phyloP scores from a whole-genome alignment of 2,113 vertebrate species.

The Lophius piscatorius region DNA sequence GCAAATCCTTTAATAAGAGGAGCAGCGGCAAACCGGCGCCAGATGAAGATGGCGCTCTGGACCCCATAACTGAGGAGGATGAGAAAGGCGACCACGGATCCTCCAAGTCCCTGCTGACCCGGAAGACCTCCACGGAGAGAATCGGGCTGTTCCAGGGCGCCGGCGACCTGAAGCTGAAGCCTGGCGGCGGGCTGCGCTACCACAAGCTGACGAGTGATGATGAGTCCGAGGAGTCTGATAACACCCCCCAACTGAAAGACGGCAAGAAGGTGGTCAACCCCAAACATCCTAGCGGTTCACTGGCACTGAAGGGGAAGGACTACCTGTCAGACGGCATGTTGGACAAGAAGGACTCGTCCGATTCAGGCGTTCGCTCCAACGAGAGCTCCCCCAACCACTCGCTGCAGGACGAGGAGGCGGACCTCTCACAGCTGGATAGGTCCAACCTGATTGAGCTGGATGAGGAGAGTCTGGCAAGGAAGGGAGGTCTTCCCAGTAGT shows the following conservation, averaged over 20 bases:
- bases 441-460: slow-evolving; percentile 87
- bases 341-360: slow-evolving; percentile 97
- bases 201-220: slow-evolving; percentile 96
- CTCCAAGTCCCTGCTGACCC: slow-evolving; percentile 84
- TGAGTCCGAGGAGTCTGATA: slow-evolving; percentile 93
- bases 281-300: slow-evolving; percentile 77
- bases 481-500: slow-evolving; percentile 84
- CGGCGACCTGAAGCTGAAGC: slow-evolving; percentile 89
- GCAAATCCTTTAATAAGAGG: slow-evolving; percentile 87
- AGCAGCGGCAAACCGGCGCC: slow-evolving; percentile 62
- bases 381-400: slow-evolving; percentile 97
- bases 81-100: slow-evolving; percentile 91
- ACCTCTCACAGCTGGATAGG: slow-evolving; percentile 81
- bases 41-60: slow-evolving; percentile 86
- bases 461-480: slow-evolving; percentile 80
- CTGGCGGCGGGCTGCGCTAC: slow-evolving; percentile 84
- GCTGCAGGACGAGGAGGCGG: slow-evolving; percentile 90
- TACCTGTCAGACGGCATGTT: slow-evolving; percentile 91
- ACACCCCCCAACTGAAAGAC: slow-evolving; percentile 87
- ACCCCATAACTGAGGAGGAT: slow-evolving; percentile 96
- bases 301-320: slow-evolving; percentile 90
- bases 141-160: slow-evolving; percentile 90
- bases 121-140: slow-evolving; percentile 83
- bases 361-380: slow-evolving; percentile 92
- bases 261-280: slow-evolving; percentile 80